These are phyloP conservation scores for Acanthaster planci DNA, from an alignment of 35 echinoderm and acorn worm genomes.

Conservation along the genomic window DNA sequence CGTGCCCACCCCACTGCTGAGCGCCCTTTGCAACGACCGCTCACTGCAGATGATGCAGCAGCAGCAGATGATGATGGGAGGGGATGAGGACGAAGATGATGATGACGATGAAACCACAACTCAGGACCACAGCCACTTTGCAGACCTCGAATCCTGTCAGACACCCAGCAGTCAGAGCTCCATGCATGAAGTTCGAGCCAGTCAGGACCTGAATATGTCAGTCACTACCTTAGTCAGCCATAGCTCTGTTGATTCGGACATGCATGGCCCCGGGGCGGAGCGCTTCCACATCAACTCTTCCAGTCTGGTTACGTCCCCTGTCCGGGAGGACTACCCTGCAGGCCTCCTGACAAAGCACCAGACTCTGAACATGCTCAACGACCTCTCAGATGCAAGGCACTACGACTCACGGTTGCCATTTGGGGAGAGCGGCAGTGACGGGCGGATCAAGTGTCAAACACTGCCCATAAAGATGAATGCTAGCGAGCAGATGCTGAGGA, in stretches of 20 bases:
- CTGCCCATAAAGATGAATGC: slow-evolving; percentile 91
- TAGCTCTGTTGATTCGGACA: slow-evolving; percentile 95
- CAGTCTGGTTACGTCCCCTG: slow-evolving; percentile 51
- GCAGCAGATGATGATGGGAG: slow-evolving; percentile 35
- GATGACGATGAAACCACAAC: slow-evolving; percentile 43
- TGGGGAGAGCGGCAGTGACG: slow-evolving; percentile 59
- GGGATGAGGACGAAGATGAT: slow-evolving; percentile 1
- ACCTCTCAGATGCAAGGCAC: slow-evolving; percentile 53
- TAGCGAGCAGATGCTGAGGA: slow-evolving; percentile 85
- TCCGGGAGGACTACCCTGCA: slow-evolving; percentile 26
- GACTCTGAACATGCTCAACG: slow-evolving; percentile 77
- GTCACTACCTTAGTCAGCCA: slow-evolving; percentile 83
- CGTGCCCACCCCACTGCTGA: slow-evolving; percentile 79
- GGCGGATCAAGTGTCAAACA: slow-evolving; percentile 87
- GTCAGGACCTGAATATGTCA: slow-evolving; percentile 81
- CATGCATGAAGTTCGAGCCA: slow-evolving; percentile 44
- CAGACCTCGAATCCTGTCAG: slow-evolving; percentile 34
- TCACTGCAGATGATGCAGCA: slow-evolving; percentile 83
- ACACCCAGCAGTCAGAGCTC: slow-evolving; percentile 76
- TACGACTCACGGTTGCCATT: slow-evolving; percentile 11
- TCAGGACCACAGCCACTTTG: slow-evolving; percentile 44
- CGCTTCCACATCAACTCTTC: slow-evolving; percentile 67
- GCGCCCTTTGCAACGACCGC: slow-evolving; percentile 88
- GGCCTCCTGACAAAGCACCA: slow-evolving; percentile 89
- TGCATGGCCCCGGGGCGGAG: slow-evolving; percentile 74